Percentiles rank a stretch among this genome's conserved stretches.
Conservation (phyloP, 2,113 vertebrate genomes). For the Corvus moneduloides region DNA sequence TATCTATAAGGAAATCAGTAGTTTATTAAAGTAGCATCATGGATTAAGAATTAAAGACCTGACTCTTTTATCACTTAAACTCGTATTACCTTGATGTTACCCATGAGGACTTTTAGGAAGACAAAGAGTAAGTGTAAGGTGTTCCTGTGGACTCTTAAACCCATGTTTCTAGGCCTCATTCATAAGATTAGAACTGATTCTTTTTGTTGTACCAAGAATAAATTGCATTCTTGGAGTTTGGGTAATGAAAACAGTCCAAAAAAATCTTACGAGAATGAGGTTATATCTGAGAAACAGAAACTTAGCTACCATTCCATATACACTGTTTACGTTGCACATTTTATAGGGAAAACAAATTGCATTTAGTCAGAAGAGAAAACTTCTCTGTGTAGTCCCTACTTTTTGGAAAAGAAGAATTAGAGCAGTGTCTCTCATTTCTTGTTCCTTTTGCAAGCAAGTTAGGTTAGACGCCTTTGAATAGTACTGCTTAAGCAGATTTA, state of each 20-base stretch:
- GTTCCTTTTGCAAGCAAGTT: neutral
- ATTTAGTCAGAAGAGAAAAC: neutral
- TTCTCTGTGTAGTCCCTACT: neutral
- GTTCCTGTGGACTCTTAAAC: neutral
- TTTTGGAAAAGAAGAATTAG: neutral
- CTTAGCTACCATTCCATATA: neutral
- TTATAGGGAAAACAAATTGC: neutral
- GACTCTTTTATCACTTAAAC: neutral
- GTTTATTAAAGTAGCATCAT: constrained; percentile 33
- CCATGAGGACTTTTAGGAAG: neutral
- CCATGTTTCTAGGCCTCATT: neutral
- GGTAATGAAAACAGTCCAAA: neutral
- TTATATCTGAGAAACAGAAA: neutral
- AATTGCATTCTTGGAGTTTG: neutral
- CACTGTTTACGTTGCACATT: neutral
- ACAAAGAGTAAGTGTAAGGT: neutral
- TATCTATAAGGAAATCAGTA: constrained; percentile 3
- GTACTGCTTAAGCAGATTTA: neutral
- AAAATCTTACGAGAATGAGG: neutral
- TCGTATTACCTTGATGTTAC: neutral
- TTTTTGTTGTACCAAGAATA: neutral
- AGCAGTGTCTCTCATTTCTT: neutral
- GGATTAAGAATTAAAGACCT: constrained; percentile 44
- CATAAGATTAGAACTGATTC: neutral
- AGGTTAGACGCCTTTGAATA: neutral